Evolutionary conservation across 2,888 invertebrate genomes (phyloP), one percentile per base, ranked within the genome.

Genomic region (Formica aserva): DNA sequence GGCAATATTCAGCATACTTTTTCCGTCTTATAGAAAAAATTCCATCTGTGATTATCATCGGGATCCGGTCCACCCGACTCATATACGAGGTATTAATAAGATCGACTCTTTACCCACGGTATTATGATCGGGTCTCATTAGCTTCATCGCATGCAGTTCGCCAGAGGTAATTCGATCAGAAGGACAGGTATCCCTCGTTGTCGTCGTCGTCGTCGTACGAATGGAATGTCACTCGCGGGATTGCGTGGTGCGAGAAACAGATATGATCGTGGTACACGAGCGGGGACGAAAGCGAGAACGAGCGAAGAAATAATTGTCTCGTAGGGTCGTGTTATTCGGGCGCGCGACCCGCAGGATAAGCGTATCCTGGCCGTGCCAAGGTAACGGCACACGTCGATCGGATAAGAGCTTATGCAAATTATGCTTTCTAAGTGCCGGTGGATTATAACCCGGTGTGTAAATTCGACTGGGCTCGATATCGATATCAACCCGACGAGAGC

Each of bases 371-470:
- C 32, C 66, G 69, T 52, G 26, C 32, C 57, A 35, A 35, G 32
- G 60, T 87, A 86, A 84, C 65, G 76, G 82, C 84, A 66, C 71
- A 82, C 77, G 82, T 52, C 80, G 76, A 84, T 86, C 86, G 86
- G 75, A 63, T 80, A 77, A 80, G 80, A 67, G 82, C 86, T 87
- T 87, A 87, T 87, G 87, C 83, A 86, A 87, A 87, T 86, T 76
- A 57, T 9, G 77, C 80, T 63, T 84, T 84, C 82, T 86, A 85
- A 82, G 71, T 84, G 82, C 41, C 66, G 72, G 72, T 63, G 84
- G 76, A 65, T 80, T 71, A 52, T 52, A 80, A 83, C 69, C 65
- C 77, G 13, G 60, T 32, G 67, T 60, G 35, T 72, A 67, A 62
- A 65, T 60, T 74, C 41, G 52, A 48, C 65, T 11, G 29, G 13